A percentile compares a stretch with the other conserved stretches of the same genome.
Conservation (phyloP, 1,140 invertebrate genomes). For the Anastrepha ludens region DNA sequence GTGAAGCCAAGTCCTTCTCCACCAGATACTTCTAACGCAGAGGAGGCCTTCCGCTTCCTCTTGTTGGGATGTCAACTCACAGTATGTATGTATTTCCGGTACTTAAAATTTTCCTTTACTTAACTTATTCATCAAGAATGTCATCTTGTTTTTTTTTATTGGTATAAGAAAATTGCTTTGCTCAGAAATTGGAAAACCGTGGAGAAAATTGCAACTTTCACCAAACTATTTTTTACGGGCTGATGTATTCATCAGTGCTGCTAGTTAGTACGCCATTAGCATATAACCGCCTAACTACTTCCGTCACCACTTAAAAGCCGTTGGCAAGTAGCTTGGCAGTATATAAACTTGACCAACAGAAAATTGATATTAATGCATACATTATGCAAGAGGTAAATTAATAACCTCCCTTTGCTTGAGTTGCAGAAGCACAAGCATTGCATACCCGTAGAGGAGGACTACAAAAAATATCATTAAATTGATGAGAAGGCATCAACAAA, state of each 20-base stretch:
- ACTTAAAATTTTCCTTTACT: too few species aligned
- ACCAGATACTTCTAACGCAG: too few species aligned
- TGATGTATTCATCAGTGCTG: neutral
- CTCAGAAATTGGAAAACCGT: too few species aligned
- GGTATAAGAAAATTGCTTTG: too few species aligned
- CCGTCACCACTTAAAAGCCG: neutral
- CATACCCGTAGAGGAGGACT: neutral
- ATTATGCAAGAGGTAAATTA: conserved; percentile 37
- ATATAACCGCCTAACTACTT: conserved; percentile 5
- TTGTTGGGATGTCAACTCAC: too few species aligned
- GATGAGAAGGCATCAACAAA: conserved; percentile 24
- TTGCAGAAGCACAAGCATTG: neutral
- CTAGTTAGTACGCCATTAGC: neutral
- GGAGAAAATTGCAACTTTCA: neutral
- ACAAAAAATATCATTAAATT: neutral
- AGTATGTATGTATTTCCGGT: too few species aligned
- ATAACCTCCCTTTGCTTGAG: neutral
- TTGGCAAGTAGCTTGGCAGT: too few species aligned
- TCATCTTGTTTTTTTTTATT: too few species aligned
- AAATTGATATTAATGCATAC: conserved; percentile 40
- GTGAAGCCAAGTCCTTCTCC: too few species aligned
- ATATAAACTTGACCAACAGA: neutral
- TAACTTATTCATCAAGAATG: too few species aligned
- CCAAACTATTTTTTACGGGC: neutral
- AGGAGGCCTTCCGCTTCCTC: too few species aligned